Evolutionary conservation across 2,113 vertebrate genomes (phyloP).

Genomic region (Plotosus lineatus): DNA sequence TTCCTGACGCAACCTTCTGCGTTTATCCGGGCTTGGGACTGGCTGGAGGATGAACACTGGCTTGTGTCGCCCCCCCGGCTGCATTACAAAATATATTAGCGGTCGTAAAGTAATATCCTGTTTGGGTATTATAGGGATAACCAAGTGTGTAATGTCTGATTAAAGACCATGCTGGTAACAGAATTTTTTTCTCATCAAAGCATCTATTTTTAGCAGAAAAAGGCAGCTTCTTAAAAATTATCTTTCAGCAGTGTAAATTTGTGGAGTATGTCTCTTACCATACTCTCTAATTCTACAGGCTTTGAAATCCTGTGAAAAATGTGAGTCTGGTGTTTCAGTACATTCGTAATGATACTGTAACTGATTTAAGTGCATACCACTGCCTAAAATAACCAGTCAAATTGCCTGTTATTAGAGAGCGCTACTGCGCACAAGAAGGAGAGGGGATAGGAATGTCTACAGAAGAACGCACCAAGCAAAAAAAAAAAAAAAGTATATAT

Average conservation of each 20-base stretch:
- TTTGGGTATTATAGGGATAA: not conserved
- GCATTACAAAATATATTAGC: no score
- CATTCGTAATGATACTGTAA: conserved; percentile 8
- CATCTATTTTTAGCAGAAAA: not conserved
- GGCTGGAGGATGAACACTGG: no score
- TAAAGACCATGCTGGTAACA: not conserved
- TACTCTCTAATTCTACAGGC: not conserved
- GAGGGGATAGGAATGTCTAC: not conserved
- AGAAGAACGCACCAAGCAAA: not conserved
- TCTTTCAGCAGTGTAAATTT: not conserved
- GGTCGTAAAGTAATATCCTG: not conserved
- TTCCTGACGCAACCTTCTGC: no score
- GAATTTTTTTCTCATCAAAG: not conserved
- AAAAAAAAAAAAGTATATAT: not conserved
- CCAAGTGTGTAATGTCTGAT: not conserved
- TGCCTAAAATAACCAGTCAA: conserved; percentile 25
- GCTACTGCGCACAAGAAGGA: not conserved
- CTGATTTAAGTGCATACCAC: conserved; percentile 4
- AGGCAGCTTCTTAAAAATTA: not conserved
- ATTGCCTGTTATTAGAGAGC: conserved; percentile 18
- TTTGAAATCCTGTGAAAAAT: not conserved
- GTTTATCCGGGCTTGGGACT: no score
- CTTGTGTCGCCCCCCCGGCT: no score
- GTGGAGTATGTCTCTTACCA: not conserved
- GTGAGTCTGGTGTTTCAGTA: not conserved